A percentile compares a stretch with the other conserved stretches of the same genome.
phyloP scores from a whole-genome alignment of 2,797 vertebrate genomes.

The Gallinago nigripennis region DNA sequence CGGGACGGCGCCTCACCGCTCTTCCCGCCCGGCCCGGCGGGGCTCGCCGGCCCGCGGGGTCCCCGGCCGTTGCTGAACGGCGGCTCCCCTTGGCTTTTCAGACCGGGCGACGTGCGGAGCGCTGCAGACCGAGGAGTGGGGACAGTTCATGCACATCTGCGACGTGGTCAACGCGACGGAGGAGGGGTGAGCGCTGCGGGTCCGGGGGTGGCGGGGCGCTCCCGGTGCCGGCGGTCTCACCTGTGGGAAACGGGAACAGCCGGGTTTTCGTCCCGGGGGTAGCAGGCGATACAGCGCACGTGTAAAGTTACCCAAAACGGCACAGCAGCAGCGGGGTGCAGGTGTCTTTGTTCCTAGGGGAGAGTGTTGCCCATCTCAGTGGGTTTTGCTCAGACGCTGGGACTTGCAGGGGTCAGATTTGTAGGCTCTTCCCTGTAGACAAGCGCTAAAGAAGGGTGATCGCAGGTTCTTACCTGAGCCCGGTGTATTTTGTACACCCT shows the following conservation, averaged over 20 bases:
- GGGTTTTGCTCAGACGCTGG: accelerated
- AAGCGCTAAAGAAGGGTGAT: accelerated
- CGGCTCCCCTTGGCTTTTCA: conserved; percentile 49
- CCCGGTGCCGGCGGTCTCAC: background rate
- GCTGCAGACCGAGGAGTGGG: conserved; percentile 79
- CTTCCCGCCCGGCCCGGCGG: background rate
- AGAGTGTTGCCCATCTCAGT: no score
- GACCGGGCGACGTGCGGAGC: conserved; percentile 75
- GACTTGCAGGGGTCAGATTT: accelerated
- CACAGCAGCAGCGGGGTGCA: accelerated
- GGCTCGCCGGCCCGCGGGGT: background rate
- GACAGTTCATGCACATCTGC: conserved; percentile 82
- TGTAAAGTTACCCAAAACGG: accelerated
- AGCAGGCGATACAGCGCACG: accelerated
- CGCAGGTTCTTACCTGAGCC: accelerated
- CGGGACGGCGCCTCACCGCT: background rate
- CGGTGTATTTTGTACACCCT: accelerated
- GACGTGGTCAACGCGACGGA: conserved; percentile 75
- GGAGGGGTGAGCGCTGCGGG: conserved; percentile 73
- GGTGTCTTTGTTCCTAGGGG: background rate
- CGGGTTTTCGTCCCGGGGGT: accelerated
- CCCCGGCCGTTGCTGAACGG: background rate
- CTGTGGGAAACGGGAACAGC: accelerated
- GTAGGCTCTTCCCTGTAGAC: accelerated
- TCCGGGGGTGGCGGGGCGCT: no score